Evolutionary conservation across 2,113 vertebrate genomes (phyloP), one percentile per base, ranked within the genome.

Genomic region (Mesembrinibis cayennensis): DNA sequence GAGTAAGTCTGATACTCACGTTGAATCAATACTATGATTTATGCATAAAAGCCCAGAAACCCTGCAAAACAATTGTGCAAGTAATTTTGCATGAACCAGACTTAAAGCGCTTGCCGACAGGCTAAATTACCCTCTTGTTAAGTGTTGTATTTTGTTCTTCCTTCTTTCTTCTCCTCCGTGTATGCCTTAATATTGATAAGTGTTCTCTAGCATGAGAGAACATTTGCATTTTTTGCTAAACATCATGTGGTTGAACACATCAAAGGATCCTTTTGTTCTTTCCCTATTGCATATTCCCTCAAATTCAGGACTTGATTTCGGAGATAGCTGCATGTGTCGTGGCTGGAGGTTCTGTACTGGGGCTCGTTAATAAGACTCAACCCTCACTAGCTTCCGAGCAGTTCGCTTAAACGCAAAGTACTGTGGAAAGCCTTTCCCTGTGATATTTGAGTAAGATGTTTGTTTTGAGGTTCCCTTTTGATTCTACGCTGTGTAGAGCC

Each of bases 101-200:
- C 89, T 95, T 90, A 79, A 91, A 98, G 96, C 62, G 2, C 94
- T 97, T 97, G 97, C 97, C 98, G 98, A 96, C 77, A 89, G 97
- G 93, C 96, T 95, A 92, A 98, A 98, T 97, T 97, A 97, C 95
- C 82, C 94, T 98, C 97, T 97, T 97, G 96, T 97, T 97, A 95
- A 97, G 92, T 86, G 97, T 93, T 97, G 96, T 95, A 91, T 95
- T 92, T 97, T 97, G 95, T 96, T 97, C 95, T 96, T 95, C 89
- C 84, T 78, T 87, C 94, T 98, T 98, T 98, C 97, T 98, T 97
- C 97, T 98, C 90, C 96, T 89, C 87, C 12, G 4, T 97, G 96
- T 96, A 92, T 71, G 96, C 96, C 96, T 97, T 96, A 98, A 98
- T 98, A 98, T 97, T 97, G 97, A 98, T 97, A 98, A 97, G 95